phyloP scores from a whole-genome alignment of 2,888 invertebrate species.

The Macaria liturata region DNA sequence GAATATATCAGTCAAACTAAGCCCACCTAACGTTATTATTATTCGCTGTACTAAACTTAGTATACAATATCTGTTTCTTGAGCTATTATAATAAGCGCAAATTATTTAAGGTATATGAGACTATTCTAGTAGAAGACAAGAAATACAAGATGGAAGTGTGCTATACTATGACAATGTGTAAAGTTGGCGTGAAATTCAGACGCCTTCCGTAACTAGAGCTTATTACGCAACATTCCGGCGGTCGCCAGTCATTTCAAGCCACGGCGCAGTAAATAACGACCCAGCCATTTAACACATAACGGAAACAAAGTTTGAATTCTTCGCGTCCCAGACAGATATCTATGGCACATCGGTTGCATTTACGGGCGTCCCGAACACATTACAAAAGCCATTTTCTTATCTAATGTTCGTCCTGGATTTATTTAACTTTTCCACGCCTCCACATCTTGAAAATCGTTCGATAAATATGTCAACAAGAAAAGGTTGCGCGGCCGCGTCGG shows the following conservation, averaged over 20 bases:
- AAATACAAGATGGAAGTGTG: too few species aligned
- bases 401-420: constrained; percentile 79
- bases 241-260: constrained; percentile 1
- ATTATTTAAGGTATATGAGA: too few species aligned
- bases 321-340: constrained; percentile 66
- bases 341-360: constrained; percentile 79
- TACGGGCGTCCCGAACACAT: constrained; percentile 80
- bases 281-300: constrained; percentile 30
- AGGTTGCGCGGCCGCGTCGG: constrained; percentile 60
- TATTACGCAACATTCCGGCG: not conserved
- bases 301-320: constrained; percentile 55
- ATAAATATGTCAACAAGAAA: constrained; percentile 79
- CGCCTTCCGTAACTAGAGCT: not conserved
- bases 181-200: too few species aligned
- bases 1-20: too few species aligned
- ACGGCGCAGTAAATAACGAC: constrained; percentile 24
- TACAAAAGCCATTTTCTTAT: constrained; percentile 81
- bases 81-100: too few species aligned
- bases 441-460: constrained; percentile 74
- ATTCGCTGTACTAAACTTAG: too few species aligned
- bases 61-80: too few species aligned
- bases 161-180: not conserved
- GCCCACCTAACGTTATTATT: too few species aligned
- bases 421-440: constrained; percentile 81
- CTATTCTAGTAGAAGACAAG: too few species aligned